Conservation (phyloP, 92 coral and sea anemone genomes). For the Zoanthus gigantus region DNA sequence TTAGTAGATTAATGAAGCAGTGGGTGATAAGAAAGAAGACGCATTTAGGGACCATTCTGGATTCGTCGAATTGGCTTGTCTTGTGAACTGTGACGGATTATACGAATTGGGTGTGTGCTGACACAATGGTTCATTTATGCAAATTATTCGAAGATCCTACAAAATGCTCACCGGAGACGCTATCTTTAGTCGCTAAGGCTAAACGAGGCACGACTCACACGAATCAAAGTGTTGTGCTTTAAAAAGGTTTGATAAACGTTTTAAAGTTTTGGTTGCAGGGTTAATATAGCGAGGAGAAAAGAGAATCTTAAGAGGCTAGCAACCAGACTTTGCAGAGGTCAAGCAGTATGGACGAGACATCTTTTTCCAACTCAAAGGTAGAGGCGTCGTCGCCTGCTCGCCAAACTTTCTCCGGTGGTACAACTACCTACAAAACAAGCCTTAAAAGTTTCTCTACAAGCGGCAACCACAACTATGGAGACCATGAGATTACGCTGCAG, state of each 20-base stretch:
- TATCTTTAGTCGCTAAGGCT: slow-evolving; percentile 40
- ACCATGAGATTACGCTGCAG: slow-evolving; percentile 84
- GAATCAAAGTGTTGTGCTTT: slow-evolving; percentile 14
- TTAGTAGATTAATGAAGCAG: not conserved
- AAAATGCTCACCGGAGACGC: slow-evolving; percentile 44
- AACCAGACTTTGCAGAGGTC: slow-evolving; percentile 3
- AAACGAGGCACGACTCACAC: slow-evolving; percentile 12
- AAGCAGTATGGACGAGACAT: slow-evolving; percentile 41
- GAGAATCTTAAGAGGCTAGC: not conserved
- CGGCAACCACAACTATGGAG: slow-evolving; percentile 41
- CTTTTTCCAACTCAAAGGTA: slow-evolving; percentile 5
- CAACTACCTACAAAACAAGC: slow-evolving; percentile 53
- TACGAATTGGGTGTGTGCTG: slow-evolving; percentile 40
- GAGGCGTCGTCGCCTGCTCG: slow-evolving; percentile 22
- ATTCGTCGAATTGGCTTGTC: slow-evolving; percentile 49
- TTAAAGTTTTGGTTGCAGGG: slow-evolving; percentile 23
- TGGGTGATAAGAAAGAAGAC: not conserved
- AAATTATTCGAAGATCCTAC: slow-evolving; percentile 17
- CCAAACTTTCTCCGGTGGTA: not conserved
- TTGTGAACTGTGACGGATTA: slow-evolving; percentile 40
- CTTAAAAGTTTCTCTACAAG: slow-evolving; percentile 69
- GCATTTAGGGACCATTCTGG: slow-evolving; percentile 25
- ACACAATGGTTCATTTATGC: slow-evolving; percentile 41
- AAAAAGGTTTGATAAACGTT: not conserved
- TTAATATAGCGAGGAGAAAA: not conserved